phyloP scores from a whole-genome alignment of 2,113 vertebrate species.

The Colistium nudipinnis region DNA sequence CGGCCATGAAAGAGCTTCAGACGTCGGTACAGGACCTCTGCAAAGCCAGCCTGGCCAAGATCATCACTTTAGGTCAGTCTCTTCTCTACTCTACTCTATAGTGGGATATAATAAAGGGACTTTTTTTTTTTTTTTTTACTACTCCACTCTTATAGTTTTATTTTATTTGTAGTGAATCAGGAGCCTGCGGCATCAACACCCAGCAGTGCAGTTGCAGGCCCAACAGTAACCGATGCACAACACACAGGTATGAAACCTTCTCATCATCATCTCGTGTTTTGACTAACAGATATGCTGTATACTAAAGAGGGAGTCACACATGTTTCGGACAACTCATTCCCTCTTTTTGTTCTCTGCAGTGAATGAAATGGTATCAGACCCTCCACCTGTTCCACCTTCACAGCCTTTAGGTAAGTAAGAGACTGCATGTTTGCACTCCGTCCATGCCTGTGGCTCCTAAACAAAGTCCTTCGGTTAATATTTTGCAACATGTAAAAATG shows the following conservation, averaged over 20 bases:
- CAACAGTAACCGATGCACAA: not conserved
- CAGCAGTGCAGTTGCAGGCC: not conserved
- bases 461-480: not conserved
- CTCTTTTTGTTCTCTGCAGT: constrained; percentile 37
- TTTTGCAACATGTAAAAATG: not conserved
- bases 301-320: not conserved
- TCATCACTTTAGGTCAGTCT: constrained; percentile 66
- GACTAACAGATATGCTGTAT: not conserved
- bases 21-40: constrained; percentile 62
- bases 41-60: constrained; percentile 66
- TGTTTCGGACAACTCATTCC: not conserved
- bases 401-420: constrained; percentile 39
- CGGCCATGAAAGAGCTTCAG: constrained; percentile 62
- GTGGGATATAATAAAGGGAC: too few species aligned
- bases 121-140: not conserved
- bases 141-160: not conserved
- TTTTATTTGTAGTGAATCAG: constrained; percentile 67
- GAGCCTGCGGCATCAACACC: not conserved
- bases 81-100: not conserved
- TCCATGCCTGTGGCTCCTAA: not conserved
- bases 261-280: not conserved
- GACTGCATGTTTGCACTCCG: not conserved
- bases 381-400: constrained; percentile 38
- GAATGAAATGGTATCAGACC: constrained; percentile 28
- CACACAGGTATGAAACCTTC: constrained; percentile 39